Percentiles rank a stretch among this genome's conserved stretches.
Evolutionary conservation across 1,140 invertebrate genomes (phyloP).

Genomic region (Neotoxoptera formosana): DNA sequence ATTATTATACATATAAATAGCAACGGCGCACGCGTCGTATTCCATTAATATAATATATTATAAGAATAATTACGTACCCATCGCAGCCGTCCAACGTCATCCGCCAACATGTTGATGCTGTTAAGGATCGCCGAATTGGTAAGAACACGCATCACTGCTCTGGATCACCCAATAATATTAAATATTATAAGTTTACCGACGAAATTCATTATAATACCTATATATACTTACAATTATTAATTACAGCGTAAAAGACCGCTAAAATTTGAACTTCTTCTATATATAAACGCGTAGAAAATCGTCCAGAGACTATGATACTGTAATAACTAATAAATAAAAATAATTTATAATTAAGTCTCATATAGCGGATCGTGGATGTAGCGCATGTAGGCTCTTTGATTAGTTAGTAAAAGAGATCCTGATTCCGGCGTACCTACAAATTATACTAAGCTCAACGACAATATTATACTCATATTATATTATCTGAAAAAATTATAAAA

Average conservation of each 20-base stretch:
- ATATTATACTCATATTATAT: too few species aligned
- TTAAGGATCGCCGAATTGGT: constrained; percentile 31
- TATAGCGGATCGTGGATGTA: too few species aligned
- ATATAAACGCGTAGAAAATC: background rate
- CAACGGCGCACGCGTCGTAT: background rate
- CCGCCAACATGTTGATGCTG: constrained; percentile 4
- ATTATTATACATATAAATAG: background rate
- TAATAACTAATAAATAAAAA: too few species aligned
- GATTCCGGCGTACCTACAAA: too few species aligned
- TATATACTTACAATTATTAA: background rate
- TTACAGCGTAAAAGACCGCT: background rate
- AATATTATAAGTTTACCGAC: background rate
- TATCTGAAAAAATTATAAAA: too few species aligned
- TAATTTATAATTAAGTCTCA: too few species aligned
- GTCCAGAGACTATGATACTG: too few species aligned
- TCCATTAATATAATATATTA: background rate
- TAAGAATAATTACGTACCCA: background rate
- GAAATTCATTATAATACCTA: background rate
- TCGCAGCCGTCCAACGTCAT: background rate
- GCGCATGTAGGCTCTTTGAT: too few species aligned
- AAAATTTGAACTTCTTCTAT: background rate
- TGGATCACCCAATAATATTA: background rate
- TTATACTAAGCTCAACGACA: too few species aligned
- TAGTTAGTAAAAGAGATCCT: too few species aligned
- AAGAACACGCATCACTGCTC: background rate